Conservation (phyloP, 1,140 invertebrate genomes). For the Cherax quadricarinatus region DNA sequence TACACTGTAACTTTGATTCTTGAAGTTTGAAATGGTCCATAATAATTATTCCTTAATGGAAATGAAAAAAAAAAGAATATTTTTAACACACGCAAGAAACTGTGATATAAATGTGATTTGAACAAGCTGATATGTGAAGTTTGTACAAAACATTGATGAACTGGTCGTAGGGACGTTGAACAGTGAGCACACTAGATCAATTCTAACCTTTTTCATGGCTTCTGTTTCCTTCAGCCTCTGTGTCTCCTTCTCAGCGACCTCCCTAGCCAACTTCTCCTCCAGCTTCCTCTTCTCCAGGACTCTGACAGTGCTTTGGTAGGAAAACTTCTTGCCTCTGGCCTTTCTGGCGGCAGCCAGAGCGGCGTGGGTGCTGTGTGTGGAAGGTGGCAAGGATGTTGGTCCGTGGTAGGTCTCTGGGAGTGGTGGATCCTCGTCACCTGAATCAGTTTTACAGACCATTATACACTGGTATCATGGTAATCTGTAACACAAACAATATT, state of each 20-base stretch:
- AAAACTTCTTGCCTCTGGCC: constrained; percentile 82
- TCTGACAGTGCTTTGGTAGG: constrained; percentile 88
- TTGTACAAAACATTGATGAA: no score
- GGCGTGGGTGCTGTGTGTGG: not conserved
- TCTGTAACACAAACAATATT: no score
- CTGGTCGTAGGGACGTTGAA: no score
- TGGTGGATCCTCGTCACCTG: constrained; percentile 61
- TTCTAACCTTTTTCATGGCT: constrained; percentile 69
- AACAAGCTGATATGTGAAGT: no score
- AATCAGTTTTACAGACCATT: not conserved
- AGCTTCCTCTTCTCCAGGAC: constrained; percentile 85
- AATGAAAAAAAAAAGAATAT: no score
- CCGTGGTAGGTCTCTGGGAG: constrained; percentile 72
- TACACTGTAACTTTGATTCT: no score
- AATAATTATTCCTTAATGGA: no score
- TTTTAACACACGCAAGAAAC: no score
- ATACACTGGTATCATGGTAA: not conserved
- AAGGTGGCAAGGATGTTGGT: constrained; percentile 28
- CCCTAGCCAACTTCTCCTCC: constrained; percentile 85
- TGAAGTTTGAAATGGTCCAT: no score
- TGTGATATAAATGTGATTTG: no score
- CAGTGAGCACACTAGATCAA: not conserved
- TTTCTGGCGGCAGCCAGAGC: constrained; percentile 17
- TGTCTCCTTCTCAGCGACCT: constrained; percentile 86
- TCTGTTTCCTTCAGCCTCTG: constrained; percentile 84